These are phyloP conservation scores for Microctonus hyperodae DNA, from an alignment of 2,888 invertebrate species.

Conservation along the genomic window DNA sequence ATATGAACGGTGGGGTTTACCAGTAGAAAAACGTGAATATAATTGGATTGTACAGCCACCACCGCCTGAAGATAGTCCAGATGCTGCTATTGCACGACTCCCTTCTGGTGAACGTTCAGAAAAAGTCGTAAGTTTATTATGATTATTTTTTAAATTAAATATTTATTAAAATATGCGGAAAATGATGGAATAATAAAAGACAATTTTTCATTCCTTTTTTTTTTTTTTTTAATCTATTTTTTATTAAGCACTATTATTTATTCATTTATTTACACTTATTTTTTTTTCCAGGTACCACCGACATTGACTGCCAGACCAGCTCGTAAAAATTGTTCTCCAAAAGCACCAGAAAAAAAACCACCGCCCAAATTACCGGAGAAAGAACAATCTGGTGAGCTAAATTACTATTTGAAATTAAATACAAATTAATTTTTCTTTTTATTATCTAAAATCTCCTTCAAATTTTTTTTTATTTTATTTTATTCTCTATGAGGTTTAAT, in stretches of 20 bases:
- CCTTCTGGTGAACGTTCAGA: conserved; percentile 87
- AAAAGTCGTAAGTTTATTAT: conserved; percentile 69
- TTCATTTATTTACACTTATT: conserved; percentile 28
- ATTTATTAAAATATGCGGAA: no score
- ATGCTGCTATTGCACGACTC: conserved; percentile 81
- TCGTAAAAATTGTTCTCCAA: conserved; percentile 73
- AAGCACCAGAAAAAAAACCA: conserved; percentile 65
- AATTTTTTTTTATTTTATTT: background rate
- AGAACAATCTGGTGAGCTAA: conserved; percentile 56
- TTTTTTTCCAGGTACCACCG: conserved; percentile 65
- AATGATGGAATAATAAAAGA: no score
- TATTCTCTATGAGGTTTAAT: conserved; percentile 35
- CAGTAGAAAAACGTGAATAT: conserved; percentile 89
- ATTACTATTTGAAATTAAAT: background rate
- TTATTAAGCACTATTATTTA: background rate
- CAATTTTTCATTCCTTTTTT: no score
- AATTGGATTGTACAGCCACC: conserved; percentile 95
- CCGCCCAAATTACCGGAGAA: conserved; percentile 54
- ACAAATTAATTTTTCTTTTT: background rate
- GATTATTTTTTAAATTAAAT: background rate
- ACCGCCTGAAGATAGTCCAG: conserved; percentile 89
- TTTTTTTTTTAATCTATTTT: background rate
- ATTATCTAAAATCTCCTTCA: background rate
- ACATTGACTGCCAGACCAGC: conserved; percentile 67
- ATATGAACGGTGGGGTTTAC: conserved; percentile 89